Evolutionary conservation across 2,113 vertebrate genomes (phyloP), one percentile per base, ranked within the genome.

Genomic region (Micronycteris hirsuta): DNA sequence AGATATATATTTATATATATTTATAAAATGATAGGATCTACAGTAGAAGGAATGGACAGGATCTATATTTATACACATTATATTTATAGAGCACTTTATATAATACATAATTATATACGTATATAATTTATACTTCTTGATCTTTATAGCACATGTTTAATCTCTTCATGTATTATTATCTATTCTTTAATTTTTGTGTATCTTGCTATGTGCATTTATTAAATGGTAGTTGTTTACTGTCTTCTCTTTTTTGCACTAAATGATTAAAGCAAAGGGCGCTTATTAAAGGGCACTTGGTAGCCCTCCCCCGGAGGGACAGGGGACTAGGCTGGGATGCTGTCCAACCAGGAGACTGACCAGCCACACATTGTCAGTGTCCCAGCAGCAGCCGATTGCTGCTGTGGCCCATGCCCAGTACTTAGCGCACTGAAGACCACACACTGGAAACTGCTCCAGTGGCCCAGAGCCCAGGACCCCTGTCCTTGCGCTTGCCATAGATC

Each of bases 131-230:
- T 28, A 63, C 14, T 31, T 43, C 22, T 41, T 87, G 43, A 52
- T 26, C 36, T 56, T 67, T 81, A 15, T 3, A 76, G 47, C 36
- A 81, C 63, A 26, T 54, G 5, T 45, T 36, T 89, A 45, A 45
- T 41, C 15, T 71, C 33, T 76, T 80, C 14, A 28, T 54, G 0
- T 65, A 31, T 58, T 13, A 36, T 67, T 61, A 86, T 28, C 38
- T 78, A n/a, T 43, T 88, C 54, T 24, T 22, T 80, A 78, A 63
- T 1, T 54, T 36, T 49, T 73, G 58, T 58, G 13, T 88, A 19
- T 71, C 94, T 80, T 86, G 11, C 67, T 92, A 26, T 68, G 20
- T 86, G 24, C 22, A 58, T 43, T 89, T 91, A 14, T 52, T 88
- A 95, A 73, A 61, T 13, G 70, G 31, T 41, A 36, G 8, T 73